Evolutionary conservation across 2,888 invertebrate species (phyloP).

Genomic region (Leucophora obtusa): DNA sequence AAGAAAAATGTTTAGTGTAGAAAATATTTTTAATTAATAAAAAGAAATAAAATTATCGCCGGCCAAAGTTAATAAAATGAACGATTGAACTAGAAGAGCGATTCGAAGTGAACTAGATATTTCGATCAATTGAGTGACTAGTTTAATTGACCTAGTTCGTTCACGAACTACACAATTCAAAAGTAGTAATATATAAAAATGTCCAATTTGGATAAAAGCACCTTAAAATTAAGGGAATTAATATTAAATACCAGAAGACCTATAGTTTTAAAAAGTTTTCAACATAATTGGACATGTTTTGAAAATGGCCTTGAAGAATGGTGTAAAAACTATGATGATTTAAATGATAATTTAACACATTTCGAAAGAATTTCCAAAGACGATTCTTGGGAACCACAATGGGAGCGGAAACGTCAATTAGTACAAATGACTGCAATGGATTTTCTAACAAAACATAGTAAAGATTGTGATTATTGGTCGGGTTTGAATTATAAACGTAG

Average conservation of each 20-base stretch:
- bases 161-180: too few species aligned
- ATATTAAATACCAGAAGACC: conserved; percentile 75
- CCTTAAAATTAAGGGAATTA: conserved; percentile 69
- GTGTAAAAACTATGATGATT: conserved; percentile 70
- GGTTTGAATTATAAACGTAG: conserved; percentile 74
- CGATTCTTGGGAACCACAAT: conserved; percentile 82
- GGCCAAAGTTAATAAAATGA: too few species aligned
- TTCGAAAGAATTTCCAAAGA: conserved; percentile 71
- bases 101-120: too few species aligned
- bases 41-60: too few species aligned
- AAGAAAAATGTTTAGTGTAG: too few species aligned
- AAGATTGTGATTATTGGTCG: conserved; percentile 70
- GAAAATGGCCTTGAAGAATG: conserved; percentile 70
- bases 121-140: too few species aligned
- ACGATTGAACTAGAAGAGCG: too few species aligned
- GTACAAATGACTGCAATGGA: conserved; percentile 82
- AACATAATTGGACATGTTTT: conserved; percentile 74
- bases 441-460: conserved; percentile 80
- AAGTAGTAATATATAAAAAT: neutral
- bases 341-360: conserved; percentile 17
- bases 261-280: conserved; percentile 71
- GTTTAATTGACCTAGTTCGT: too few species aligned
- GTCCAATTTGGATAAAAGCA: neutral
- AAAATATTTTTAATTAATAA: too few species aligned
- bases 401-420: conserved; percentile 86